Percentiles rank a stretch among this genome's conserved stretches.
Conservation (phyloP, 1,140 invertebrate species). For the Cepaea nemoralis region DNA sequence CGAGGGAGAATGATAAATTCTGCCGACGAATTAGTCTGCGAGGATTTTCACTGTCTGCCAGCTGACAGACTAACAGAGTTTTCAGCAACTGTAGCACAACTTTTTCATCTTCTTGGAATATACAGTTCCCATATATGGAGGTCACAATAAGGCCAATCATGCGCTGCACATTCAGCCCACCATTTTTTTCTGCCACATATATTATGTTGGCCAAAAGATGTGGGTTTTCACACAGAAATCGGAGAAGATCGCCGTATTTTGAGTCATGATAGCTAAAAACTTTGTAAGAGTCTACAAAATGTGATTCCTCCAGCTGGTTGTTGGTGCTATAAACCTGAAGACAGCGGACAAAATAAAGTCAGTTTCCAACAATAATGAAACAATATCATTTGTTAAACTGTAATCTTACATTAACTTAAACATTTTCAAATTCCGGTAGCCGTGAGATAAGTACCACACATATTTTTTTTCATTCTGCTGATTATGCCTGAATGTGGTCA, state of each 20-base stretch:
- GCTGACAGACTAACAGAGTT: constrained; percentile 86
- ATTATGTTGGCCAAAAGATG: constrained; percentile 85
- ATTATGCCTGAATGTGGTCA: no score
- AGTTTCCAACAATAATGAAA: no score
- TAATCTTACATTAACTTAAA: neutral
- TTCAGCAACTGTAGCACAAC: constrained; percentile 83
- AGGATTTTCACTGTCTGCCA: constrained; percentile 83
- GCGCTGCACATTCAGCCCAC: constrained; percentile 69
- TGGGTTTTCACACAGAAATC: constrained; percentile 82
- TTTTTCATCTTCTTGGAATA: constrained; percentile 85
- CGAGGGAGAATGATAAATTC: constrained; percentile 88
- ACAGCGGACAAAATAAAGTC: no score
- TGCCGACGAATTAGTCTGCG: constrained; percentile 85
- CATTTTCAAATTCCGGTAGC: neutral
- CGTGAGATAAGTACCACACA: no score
- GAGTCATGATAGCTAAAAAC: constrained; percentile 79
- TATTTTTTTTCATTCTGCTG: no score
- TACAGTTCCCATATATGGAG: constrained; percentile 86
- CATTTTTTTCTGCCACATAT: constrained; percentile 81
- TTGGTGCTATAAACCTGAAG: constrained; percentile 74
- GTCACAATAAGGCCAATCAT: constrained; percentile 78
- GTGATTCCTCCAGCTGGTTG: constrained; percentile 82
- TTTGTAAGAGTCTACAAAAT: constrained; percentile 91
- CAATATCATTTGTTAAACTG: no score
- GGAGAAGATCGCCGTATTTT: constrained; percentile 84